phyloP scores from a whole-genome alignment of 2,888 invertebrate genomes.

The Tenthredo scrophulariae region DNA sequence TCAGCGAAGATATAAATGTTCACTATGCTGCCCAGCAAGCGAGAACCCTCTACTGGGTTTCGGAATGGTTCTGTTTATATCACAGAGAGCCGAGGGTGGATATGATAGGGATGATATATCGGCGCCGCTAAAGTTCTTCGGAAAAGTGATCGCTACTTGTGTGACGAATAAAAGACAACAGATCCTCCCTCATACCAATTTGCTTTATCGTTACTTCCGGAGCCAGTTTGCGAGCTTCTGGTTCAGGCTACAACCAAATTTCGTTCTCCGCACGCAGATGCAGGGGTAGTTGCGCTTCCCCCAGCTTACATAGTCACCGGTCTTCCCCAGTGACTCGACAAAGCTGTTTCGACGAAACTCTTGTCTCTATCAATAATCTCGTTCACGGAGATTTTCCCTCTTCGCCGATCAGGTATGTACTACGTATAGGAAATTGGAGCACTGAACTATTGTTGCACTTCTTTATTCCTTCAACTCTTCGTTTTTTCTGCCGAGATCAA shows the following conservation, averaged over 20 bases:
- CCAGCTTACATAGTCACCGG: constrained; percentile 56
- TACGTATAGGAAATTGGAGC: neutral
- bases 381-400: neutral
- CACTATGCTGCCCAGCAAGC: constrained; percentile 13
- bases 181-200: constrained; percentile 88
- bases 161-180: constrained; percentile 87
- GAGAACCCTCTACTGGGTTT: constrained; percentile 37
- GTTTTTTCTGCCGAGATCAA: neutral
- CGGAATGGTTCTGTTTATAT: constrained; percentile 55
- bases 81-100: constrained; percentile 44
- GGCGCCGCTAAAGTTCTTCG: constrained; percentile 79
- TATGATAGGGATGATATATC: neutral
- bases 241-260: constrained; percentile 34
- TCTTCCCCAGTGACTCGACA: constrained; percentile 37
- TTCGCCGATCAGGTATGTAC: neutral
- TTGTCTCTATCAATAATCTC: neutral
- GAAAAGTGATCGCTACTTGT: constrained; percentile 90
- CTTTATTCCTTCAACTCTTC: neutral
- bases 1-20: neutral
- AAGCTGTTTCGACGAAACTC: neutral
- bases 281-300: constrained; percentile 1
- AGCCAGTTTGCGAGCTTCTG: constrained; percentile 80
- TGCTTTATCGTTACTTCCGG: constrained; percentile 82
- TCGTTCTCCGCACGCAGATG: neutral
- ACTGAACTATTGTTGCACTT: constrained; percentile 22